Conservation (phyloP, 2,797 vertebrate genomes). For the Scarus forsteni region DNA sequence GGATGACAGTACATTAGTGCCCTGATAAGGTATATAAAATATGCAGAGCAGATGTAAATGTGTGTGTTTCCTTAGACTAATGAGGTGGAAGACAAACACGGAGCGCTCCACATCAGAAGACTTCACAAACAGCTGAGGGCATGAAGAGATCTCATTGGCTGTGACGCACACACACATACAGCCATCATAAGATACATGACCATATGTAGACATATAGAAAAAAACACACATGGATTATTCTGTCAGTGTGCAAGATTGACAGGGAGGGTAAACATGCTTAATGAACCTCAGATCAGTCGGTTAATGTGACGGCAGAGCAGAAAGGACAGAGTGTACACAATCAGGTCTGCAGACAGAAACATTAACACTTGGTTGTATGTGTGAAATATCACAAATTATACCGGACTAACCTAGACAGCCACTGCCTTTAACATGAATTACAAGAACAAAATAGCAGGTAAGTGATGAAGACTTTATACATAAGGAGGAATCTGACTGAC, state of each 20-base stretch:
- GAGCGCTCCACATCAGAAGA: slow-evolving; percentile 24
- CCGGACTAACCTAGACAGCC: too few relatives aligned
- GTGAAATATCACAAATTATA: too few relatives aligned
- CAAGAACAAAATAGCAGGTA: too few relatives aligned
- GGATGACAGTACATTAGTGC: neutral
- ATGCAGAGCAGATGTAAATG: neutral
- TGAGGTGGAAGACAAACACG: slow-evolving; percentile 49
- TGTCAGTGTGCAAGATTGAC: neutral
- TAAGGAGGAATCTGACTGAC: slow-evolving; percentile 11
- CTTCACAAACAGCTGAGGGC: slow-evolving; percentile 17
- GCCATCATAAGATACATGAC: neutral
- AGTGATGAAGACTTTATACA: neutral
- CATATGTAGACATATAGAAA: neutral
- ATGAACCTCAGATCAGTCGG: neutral
- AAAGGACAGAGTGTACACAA: neutral
- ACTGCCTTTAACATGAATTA: too few relatives aligned
- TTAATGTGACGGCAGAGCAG: neutral
- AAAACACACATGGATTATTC: neutral
- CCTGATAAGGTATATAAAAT: neutral
- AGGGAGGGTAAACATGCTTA: slow-evolving; percentile 6
- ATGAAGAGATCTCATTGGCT: slow-evolving; percentile 28
- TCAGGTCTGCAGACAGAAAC: neutral
- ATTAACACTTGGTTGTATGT: too few relatives aligned
- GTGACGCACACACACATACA: slow-evolving; percentile 6
- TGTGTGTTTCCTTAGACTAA: slow-evolving; percentile 15